phyloP scores from a whole-genome alignment of 2,888 invertebrate genomes.

The Caenorhabditis imperialis region DNA sequence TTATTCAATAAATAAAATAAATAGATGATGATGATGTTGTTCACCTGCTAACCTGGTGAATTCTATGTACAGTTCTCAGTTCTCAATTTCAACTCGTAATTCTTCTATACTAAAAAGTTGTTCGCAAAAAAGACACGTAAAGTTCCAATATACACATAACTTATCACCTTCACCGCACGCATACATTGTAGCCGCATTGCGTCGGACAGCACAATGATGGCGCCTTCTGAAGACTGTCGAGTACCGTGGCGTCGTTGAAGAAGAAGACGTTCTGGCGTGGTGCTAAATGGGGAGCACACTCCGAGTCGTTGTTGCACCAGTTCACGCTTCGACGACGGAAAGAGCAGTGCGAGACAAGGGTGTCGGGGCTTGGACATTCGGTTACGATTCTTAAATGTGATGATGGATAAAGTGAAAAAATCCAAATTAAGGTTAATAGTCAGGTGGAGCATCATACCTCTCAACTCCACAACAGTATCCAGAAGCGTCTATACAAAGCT shows the following conservation, averaged over 20 bases:
- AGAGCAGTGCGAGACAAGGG: slow-evolving; percentile 26
- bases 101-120: too few species aligned
- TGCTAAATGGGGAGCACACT: slow-evolving; percentile 51
- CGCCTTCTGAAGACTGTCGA: slow-evolving; percentile 15
- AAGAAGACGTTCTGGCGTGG: slow-evolving; percentile 33
- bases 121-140: too few species aligned
- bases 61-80: too few species aligned
- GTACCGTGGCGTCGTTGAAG: slow-evolving; percentile 13
- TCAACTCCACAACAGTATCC: slow-evolving; percentile 48
- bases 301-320: slow-evolving; percentile 38
- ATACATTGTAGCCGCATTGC: slow-evolving; percentile 51
- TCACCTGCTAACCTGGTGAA: too few species aligned
- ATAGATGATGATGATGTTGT: too few species aligned
- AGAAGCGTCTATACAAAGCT: slow-evolving; percentile 37
- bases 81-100: too few species aligned
- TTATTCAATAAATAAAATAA: too few species aligned
- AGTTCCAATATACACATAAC: too few species aligned
- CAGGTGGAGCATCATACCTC: not conserved
- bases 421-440: not conserved
- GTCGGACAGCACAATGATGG: slow-evolving; percentile 47
- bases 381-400: too few species aligned
- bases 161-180: slow-evolving; percentile 19
- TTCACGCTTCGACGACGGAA: slow-evolving; percentile 38
- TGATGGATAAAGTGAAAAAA: too few species aligned
- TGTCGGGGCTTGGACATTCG: slow-evolving; percentile 31